A percentile compares a stretch with the other conserved stretches of the same genome.
Conservation (phyloP, 2,888 invertebrate genomes). For the Helleia helle region DNA sequence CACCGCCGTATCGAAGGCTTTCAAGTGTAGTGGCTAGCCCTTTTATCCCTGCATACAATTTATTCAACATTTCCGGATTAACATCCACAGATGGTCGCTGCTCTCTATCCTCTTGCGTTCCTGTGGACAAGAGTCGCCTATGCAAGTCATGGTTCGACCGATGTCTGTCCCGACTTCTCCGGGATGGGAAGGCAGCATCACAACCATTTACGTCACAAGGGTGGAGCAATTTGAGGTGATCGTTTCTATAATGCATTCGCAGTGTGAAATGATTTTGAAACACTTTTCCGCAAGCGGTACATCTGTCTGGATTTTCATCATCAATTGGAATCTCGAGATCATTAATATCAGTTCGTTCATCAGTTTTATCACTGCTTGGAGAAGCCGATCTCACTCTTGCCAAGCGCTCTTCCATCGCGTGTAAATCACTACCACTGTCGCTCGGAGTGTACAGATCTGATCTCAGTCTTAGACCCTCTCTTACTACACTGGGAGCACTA, state of each 20-base stretch:
- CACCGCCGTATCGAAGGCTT: constrained; percentile 74
- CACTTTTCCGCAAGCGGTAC: constrained; percentile 89
- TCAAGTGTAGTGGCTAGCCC: constrained; percentile 75
- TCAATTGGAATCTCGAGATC: constrained; percentile 87
- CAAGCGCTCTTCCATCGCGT: constrained; percentile 66
- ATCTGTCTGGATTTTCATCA: constrained; percentile 89
- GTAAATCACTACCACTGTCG: constrained; percentile 63
- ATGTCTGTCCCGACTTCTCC: constrained; percentile 77
- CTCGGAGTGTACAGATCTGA: constrained; percentile 67
- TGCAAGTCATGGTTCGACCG: constrained; percentile 73
- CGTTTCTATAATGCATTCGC: constrained; percentile 93
- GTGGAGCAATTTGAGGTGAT: constrained; percentile 91
- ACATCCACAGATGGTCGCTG: constrained; percentile 75
- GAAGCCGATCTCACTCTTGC: constrained; percentile 68
- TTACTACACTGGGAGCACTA: constrained; percentile 62
- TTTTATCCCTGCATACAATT: constrained; percentile 85
- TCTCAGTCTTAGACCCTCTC: constrained; percentile 59
- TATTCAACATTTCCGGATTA: constrained; percentile 86
- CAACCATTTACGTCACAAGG: constrained; percentile 93
- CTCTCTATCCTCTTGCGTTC: constrained; percentile 65
- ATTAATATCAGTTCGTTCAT: constrained; percentile 54
- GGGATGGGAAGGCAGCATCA: constrained; percentile 92
- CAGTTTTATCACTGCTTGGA: constrained; percentile 58
- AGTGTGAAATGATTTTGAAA: constrained; percentile 94
- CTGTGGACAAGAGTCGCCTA: constrained; percentile 65